These are phyloP conservation scores for Drosophila kohkoa DNA, from an alignment of 1,140 invertebrate species.

Conservation along the genomic window DNA sequence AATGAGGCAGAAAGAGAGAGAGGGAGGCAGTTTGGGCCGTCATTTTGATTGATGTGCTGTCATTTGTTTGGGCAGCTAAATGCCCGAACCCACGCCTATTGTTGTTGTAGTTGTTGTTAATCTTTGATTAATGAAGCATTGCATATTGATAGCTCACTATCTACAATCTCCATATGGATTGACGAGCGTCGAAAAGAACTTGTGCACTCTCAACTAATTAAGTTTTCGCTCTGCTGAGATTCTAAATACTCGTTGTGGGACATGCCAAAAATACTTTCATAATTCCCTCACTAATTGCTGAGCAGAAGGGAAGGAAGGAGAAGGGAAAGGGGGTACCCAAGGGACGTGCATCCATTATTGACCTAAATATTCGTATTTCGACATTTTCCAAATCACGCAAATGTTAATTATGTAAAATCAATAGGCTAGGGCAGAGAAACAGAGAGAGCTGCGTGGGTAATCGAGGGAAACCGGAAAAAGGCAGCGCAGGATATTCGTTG, in stretches of 20 bases:
- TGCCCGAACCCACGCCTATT: not conserved
- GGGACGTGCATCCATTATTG: slow-evolving; percentile 17
- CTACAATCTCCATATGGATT: slow-evolving; percentile 4
- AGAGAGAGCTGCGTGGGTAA: too few species aligned
- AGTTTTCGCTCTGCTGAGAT: not conserved
- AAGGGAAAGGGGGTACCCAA: not conserved
- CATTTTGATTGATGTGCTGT: slow-evolving; percentile 66
- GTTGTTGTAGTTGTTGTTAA: slow-evolving; percentile 17
- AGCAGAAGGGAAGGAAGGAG: too few species aligned
- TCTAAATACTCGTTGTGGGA: not conserved
- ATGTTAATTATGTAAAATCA: slow-evolving; percentile 75
- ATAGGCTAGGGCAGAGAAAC: slow-evolving; percentile 24
- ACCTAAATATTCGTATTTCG: slow-evolving; percentile 42
- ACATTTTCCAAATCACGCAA: slow-evolving; percentile 41
- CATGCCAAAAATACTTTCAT: slow-evolving; percentile 14
- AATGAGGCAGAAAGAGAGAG: not conserved
- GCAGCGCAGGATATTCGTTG: not conserved
- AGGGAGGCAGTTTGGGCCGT: slow-evolving; percentile 12
- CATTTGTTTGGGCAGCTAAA: slow-evolving; percentile 50
- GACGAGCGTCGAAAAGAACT: not conserved
- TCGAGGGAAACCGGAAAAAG: not conserved
- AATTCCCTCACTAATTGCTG: slow-evolving; percentile 26
- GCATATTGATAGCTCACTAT: slow-evolving; percentile 7
- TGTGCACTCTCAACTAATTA: slow-evolving; percentile 9
- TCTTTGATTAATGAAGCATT: slow-evolving; percentile 48